These are phyloP conservation scores for Calliphora vicina DNA, from an alignment of 1,140 invertebrate species.

Conservation along the genomic window DNA sequence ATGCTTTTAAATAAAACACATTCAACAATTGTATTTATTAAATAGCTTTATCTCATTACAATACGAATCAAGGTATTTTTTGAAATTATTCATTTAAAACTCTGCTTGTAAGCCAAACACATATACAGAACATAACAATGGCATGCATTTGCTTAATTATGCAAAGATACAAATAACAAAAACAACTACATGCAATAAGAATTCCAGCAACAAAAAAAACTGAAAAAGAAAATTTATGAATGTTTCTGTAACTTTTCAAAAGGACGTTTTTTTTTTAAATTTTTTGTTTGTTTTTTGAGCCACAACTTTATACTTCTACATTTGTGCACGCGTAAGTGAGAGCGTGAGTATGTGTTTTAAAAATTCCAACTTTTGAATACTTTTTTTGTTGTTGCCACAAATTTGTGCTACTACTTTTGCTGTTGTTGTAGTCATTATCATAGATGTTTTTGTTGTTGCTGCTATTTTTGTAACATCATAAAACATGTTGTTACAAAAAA, in stretches of 20 bases:
- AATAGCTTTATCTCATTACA: too few relatives aligned
- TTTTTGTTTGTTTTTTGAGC: not conserved
- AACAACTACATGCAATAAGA: not conserved
- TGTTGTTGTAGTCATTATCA: not conserved
- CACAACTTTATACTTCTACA: not conserved
- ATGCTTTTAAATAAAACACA: too few relatives aligned
- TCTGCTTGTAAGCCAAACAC: too few relatives aligned
- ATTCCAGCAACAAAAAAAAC: not conserved
- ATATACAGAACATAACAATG: not conserved
- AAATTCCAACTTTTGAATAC: not conserved
- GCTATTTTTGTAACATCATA: not conserved
- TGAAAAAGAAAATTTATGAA: not conserved
- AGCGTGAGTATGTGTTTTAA: too few relatives aligned
- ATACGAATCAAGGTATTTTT: too few relatives aligned
- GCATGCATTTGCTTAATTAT: conserved; percentile 6
- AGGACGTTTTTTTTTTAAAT: not conserved
- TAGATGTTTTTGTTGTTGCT: too few relatives aligned
- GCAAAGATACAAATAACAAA: not conserved
- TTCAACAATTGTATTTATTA: too few relatives aligned
- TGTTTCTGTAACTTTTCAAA: not conserved
- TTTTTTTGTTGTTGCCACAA: not conserved
- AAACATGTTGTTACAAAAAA: not conserved
- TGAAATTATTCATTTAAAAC: not conserved
- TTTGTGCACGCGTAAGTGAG: too few relatives aligned
- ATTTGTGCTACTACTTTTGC: not conserved